Percentiles rank a stretch among this genome's conserved stretches.
Evolutionary conservation across 2,113 vertebrate genomes (phyloP).

Genomic region (Neogale vison): DNA sequence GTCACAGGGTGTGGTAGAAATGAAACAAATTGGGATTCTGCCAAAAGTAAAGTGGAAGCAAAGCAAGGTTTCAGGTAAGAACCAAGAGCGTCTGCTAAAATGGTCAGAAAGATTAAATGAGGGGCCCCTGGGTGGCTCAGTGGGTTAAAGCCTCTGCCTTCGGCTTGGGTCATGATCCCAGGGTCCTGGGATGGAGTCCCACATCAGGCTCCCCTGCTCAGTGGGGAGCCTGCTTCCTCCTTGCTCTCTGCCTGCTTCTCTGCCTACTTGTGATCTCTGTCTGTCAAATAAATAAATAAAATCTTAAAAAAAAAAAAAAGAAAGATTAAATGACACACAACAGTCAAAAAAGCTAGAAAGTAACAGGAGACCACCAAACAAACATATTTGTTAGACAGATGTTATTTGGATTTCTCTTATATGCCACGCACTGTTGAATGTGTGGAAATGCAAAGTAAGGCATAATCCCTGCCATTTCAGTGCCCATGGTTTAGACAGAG

Average conservation of each 20-base stretch:
- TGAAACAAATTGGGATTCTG: neutral
- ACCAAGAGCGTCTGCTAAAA: neutral
- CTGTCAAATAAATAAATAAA: too few relatives aligned
- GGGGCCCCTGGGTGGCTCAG: too few relatives aligned
- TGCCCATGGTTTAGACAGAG: neutral
- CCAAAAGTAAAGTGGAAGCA: neutral
- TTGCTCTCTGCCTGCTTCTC: too few relatives aligned
- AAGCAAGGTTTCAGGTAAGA: neutral
- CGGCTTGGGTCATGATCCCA: too few relatives aligned
- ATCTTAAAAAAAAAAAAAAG: too few relatives aligned
- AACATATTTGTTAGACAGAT: neutral
- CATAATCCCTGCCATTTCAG: neutral
- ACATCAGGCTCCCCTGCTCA: too few relatives aligned
- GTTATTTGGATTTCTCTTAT: neutral
- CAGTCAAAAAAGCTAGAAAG: neutral
- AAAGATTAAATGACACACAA: neutral
- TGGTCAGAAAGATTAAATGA: neutral
- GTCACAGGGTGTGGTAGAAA: neutral
- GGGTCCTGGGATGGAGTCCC: too few relatives aligned
- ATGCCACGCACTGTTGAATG: neutral
- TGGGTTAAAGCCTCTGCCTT: too few relatives aligned
- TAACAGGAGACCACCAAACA: neutral
- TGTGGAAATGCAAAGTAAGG: neutral
- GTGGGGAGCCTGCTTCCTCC: too few relatives aligned
- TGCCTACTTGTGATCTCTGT: too few relatives aligned